phyloP scores from a whole-genome alignment of 2,797 vertebrate species.

The Emys orbicularis region DNA sequence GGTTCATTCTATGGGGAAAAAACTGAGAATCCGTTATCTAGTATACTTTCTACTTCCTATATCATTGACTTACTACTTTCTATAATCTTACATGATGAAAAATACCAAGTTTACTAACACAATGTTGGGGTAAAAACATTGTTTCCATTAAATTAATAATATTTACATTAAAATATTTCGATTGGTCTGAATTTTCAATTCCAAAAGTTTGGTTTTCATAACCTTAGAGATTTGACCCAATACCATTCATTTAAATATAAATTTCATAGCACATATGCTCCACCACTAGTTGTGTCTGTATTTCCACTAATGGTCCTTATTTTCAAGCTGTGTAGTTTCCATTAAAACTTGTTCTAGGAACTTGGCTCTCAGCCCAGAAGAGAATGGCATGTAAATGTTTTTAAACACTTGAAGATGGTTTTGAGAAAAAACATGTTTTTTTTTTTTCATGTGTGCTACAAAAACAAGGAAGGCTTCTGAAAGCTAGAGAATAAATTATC shows the following conservation, averaged over 20 bases:
- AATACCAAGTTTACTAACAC: not conserved
- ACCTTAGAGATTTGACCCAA: too few relatives aligned
- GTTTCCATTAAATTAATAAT: too few relatives aligned
- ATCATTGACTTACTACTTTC: not conserved
- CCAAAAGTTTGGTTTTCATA: not conserved
- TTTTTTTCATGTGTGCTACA: not conserved
- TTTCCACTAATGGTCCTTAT: not conserved
- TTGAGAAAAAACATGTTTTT: not conserved
- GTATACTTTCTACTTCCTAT: accelerated
- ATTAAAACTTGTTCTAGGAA: not conserved
- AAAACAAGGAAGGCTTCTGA: not conserved
- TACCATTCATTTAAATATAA: not conserved
- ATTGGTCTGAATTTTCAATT: not conserved
- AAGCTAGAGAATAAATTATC: too few relatives aligned
- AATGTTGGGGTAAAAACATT: too few relatives aligned
- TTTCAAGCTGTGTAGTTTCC: not conserved
- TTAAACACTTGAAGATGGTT: not conserved
- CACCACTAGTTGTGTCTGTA: too few relatives aligned
- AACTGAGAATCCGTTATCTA: not conserved
- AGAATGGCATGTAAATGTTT: not conserved
- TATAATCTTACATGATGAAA: not conserved
- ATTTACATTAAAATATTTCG: not conserved
- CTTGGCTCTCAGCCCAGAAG: not conserved
- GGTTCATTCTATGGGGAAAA: not conserved
- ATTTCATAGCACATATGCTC: too few relatives aligned